These are phyloP conservation scores for Tragelaphus strepsiceros DNA, from an alignment of 2,113 vertebrate species.

Conservation along the genomic window DNA sequence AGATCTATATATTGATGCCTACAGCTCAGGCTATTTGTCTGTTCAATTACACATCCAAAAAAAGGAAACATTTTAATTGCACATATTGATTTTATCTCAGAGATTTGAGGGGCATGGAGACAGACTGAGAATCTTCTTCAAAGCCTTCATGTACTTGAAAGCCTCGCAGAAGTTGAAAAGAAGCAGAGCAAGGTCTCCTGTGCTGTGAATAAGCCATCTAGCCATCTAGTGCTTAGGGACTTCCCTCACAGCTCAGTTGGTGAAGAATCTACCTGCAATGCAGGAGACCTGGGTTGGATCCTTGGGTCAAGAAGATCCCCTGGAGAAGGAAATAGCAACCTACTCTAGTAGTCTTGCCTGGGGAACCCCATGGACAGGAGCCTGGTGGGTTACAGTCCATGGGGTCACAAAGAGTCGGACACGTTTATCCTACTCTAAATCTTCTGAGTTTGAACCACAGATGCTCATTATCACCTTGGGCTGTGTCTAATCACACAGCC, in stretches of 20 bases:
- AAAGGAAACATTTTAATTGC: background rate
- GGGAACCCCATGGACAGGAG: background rate
- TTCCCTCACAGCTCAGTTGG: background rate
- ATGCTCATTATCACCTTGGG: background rate
- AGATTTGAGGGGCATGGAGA: background rate
- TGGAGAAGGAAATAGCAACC: background rate
- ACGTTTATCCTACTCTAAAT: background rate
- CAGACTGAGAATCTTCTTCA: background rate
- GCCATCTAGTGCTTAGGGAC: background rate
- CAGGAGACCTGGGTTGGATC: fast-evolving
- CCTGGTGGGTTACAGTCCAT: background rate
- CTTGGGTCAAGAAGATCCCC: background rate
- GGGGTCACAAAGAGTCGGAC: background rate
- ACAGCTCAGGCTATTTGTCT: background rate
- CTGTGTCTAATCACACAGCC: background rate
- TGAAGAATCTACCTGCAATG: background rate
- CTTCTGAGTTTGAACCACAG: background rate
- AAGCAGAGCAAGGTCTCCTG: background rate
- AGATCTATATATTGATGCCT: background rate
- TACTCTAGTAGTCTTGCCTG: background rate
- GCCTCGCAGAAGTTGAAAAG: background rate
- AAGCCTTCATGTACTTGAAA: background rate
- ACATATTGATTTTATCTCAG: background rate
- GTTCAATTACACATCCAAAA: no score
- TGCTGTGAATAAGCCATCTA: no score